phyloP scores from a whole-genome alignment of 2,797 vertebrate species.

The Pangasius sanitwongsei region DNA sequence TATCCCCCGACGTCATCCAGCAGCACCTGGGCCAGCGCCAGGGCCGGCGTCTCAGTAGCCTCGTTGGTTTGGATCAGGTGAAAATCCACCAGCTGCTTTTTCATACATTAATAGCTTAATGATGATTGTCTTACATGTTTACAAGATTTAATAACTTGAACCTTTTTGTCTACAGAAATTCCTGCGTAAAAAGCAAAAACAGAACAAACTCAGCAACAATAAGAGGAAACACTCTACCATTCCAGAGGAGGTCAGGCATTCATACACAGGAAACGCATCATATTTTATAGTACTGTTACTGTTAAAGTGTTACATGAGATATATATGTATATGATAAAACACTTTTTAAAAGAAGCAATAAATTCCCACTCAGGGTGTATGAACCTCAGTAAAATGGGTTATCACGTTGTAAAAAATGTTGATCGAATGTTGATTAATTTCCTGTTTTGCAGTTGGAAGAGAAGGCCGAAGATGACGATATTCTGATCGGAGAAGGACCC shows the following conservation, averaged over 20 bases:
- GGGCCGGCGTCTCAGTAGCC: constrained; percentile 70
- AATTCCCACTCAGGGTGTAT: neutral
- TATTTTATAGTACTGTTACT: neutral
- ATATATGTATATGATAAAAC: too few relatives aligned
- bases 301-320: neutral
- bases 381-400: neutral
- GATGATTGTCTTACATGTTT: neutral
- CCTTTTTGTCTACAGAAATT: constrained; percentile 68
- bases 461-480: constrained; percentile 66
- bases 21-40: constrained; percentile 52
- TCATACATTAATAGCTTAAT: neutral
- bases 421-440: neutral
- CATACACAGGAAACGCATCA: neutral
- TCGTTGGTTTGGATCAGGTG: constrained; percentile 79
- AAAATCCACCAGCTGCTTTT: neutral
- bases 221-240: constrained; percentile 70
- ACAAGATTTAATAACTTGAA: neutral
- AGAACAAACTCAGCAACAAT: constrained; percentile 53
- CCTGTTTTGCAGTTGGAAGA: neutral
- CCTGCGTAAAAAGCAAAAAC: constrained; percentile 72
- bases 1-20: constrained; percentile 45
- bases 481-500: constrained; percentile 76
- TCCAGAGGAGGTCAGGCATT: constrained; percentile 69
- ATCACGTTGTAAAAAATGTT: neutral
- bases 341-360: neutral